phyloP scores from a whole-genome alignment of 2,797 vertebrate species.

The Chrysocyon brachyurus region DNA sequence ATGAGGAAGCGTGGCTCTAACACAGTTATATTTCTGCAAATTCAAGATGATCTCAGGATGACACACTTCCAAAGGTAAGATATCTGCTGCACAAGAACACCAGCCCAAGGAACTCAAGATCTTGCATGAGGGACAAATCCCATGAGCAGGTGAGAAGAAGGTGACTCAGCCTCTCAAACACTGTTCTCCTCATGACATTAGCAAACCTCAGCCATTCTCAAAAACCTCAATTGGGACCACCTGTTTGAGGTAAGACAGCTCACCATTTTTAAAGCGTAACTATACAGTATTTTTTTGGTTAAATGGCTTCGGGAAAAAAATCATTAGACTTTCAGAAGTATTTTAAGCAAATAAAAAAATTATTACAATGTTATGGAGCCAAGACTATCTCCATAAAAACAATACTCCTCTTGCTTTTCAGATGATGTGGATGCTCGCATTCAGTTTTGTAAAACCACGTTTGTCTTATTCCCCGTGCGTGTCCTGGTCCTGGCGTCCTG shows the following conservation, averaged over 20 bases:
- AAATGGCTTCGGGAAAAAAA: background rate
- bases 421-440: fast-evolving
- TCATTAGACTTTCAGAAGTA: background rate
- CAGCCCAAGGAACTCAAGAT: background rate
- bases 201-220: background rate
- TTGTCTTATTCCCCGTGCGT: fast-evolving
- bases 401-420: background rate
- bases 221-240: background rate
- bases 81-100: background rate
- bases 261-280: background rate
- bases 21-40: background rate
- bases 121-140: background rate
- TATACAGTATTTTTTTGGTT: background rate
- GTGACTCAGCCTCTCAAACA: background rate
- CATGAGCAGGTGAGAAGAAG: background rate
- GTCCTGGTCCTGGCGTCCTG: fast-evolving
- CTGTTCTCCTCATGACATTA: background rate
- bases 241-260: background rate
- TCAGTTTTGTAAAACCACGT: background rate
- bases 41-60: background rate
- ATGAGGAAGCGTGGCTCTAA: background rate
- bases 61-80: background rate
- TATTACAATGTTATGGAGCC: background rate
- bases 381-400: background rate
- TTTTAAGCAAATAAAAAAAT: background rate